A percentile compares a stretch with the other conserved stretches of the same genome.
Conservation (phyloP, 2,113 vertebrate genomes). For the Tautogolabrus adspersus region DNA sequence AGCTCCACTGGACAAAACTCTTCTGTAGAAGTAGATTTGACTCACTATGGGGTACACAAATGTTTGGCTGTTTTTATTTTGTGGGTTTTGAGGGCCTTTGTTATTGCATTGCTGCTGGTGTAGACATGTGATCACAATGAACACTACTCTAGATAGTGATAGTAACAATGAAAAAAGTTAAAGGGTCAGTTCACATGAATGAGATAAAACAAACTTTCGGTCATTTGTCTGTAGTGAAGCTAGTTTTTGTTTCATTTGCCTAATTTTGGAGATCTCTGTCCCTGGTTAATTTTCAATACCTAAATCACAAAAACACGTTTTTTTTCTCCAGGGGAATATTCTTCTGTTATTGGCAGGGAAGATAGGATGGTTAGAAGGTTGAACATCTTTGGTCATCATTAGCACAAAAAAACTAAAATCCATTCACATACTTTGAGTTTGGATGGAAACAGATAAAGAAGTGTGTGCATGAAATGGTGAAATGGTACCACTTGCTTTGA, state of each 20-base stretch:
- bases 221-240: background rate
- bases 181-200: background rate
- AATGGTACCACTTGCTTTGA: background rate
- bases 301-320: too few species aligned
- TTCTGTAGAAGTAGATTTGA: background rate
- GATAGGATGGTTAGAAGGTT: background rate
- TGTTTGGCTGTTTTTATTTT: background rate
- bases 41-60: background rate
- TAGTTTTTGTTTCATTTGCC: background rate
- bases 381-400: background rate
- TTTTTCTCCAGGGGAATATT: background rate
- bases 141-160: background rate
- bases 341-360: background rate
- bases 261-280: background rate
- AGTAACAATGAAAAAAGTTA: background rate
- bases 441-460: background rate
- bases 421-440: background rate
- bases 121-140: background rate
- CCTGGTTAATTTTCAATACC: background rate
- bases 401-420: background rate
- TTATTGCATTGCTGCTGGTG: background rate
- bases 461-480: background rate
- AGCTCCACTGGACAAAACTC: slow-evolving; percentile 15
- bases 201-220: background rate
- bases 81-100: background rate